phyloP scores from a whole-genome alignment of 2,888 invertebrate genomes.

The Aethes cnicana region DNA sequence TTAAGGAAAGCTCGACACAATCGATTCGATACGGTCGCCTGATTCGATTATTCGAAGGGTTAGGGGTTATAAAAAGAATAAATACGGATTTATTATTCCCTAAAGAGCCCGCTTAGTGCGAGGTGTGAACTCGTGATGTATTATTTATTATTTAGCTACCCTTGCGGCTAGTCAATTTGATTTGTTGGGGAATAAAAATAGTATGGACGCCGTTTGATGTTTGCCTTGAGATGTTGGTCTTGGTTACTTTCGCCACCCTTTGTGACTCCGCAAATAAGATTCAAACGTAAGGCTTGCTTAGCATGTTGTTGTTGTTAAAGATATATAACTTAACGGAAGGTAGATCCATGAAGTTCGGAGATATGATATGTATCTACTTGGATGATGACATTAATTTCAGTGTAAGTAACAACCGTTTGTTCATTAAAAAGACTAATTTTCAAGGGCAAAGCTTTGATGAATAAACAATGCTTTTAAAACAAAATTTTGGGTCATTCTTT shows the following conservation, averaged over 20 bases:
- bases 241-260: neutral
- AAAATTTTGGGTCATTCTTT: too few species aligned
- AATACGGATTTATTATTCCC: constrained; percentile 82
- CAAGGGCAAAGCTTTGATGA: too few species aligned
- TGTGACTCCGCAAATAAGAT: constrained; percentile 6
- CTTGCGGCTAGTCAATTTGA: constrained; percentile 73
- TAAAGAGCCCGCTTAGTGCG: constrained; percentile 71
- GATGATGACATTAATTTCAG: too few species aligned
- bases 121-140: constrained; percentile 77
- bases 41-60: constrained; percentile 73
- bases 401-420: too few species aligned
- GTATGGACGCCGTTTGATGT: constrained; percentile 41
- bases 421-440: too few species aligned
- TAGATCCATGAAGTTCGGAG: too few species aligned
- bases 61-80: constrained; percentile 76
- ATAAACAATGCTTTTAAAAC: too few species aligned
- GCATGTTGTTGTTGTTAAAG: too few species aligned
- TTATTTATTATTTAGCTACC: constrained; percentile 69
- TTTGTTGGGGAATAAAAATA: constrained; percentile 72
- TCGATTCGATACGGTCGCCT: constrained; percentile 72
- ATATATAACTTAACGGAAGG: too few species aligned
- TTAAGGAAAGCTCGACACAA: constrained; percentile 29
- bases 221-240: constrained; percentile 19
- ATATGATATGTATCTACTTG: too few species aligned
- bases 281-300: too few species aligned